Evolutionary conservation across 2,888 invertebrate genomes (phyloP), one percentile per base, ranked within the genome.

Genomic region (Hirtodrosophila alboralis): DNA sequence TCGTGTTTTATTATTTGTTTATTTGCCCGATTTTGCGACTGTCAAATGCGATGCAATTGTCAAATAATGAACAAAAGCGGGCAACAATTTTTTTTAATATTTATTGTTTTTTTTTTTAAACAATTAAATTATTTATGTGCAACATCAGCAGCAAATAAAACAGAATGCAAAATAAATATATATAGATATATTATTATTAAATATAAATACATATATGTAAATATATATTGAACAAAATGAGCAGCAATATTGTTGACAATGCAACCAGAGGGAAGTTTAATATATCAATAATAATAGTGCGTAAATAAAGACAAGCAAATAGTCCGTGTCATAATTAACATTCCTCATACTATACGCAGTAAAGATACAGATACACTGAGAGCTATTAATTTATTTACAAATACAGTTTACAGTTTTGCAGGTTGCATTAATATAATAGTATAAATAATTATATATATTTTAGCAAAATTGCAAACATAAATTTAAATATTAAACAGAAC

Each of bases 251-350:
- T 36, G 31, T 43, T 59, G 40, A 45, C 40, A 37, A 44, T 49
- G 18, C 37, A n/a, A 37, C 36, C 31, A 18, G 30, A 49, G 36
- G 27, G 33, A 28, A 16, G 16, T 30, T 36, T 36, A n/a, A n/a
- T 58, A 28, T 34, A 45, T 33, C 36, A 52, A 21, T 30, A 13
- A 51, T 43, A 47, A 58, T 43, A 45, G 10, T 38, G 27, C 13
- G 52, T 58, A 51, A 72, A 71, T 52, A 72, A 44, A 61, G 16
- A 30, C 33, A 14, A 27, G 59, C 36, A 74, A 74, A 78, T 62
- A 85, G 38, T 28, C 49, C 43, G 66, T 75, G 85, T 66, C 73
- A 70, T 85, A 78, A 77, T 77, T 81, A 84, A 73, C 38, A 44
- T 41, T 12, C n/a, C 8, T 6, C 23, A 23, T 1, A n/a, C 13